A percentile compares a stretch with the other conserved stretches of the same genome.
Evolutionary conservation across 2,797 vertebrate genomes (phyloP).

Genomic region (Carduelis carduelis): DNA sequence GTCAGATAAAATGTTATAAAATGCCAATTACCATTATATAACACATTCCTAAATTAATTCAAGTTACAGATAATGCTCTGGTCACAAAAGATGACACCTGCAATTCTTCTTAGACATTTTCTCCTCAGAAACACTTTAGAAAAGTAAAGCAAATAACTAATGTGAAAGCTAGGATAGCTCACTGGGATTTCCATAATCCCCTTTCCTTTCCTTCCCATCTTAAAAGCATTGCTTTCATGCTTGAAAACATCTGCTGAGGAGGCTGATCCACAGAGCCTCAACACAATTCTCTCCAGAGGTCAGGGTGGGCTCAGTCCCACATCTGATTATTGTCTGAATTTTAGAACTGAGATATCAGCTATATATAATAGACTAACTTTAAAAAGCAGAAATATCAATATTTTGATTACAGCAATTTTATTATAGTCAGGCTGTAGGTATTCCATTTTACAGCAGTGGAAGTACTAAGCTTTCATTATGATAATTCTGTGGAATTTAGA

Average conservation of each 20-base stretch:
- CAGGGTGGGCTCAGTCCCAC: neutral
- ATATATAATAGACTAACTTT: neutral
- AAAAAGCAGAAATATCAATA: neutral
- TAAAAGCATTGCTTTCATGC: neutral
- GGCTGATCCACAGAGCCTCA: neutral
- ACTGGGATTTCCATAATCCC: neutral
- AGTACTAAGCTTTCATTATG: neutral
- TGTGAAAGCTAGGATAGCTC: neutral
- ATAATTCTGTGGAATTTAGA: neutral
- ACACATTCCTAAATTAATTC: neutral
- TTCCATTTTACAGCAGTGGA: neutral
- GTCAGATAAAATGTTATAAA: neutral
- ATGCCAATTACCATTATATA: neutral
- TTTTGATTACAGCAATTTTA: neutral
- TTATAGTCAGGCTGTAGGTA: neutral
- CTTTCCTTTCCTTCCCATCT: neutral
- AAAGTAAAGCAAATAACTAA: conserved; percentile 10
- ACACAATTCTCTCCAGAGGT: neutral
- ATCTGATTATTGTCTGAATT: neutral
- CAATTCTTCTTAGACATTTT: neutral
- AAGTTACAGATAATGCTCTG: neutral
- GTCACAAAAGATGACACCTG: neutral
- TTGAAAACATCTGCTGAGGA: neutral
- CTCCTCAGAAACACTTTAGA: neutral
- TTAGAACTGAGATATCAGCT: neutral